Conservation (phyloP, 2,888 invertebrate genomes). For the Choristoneura rosaceana region DNA sequence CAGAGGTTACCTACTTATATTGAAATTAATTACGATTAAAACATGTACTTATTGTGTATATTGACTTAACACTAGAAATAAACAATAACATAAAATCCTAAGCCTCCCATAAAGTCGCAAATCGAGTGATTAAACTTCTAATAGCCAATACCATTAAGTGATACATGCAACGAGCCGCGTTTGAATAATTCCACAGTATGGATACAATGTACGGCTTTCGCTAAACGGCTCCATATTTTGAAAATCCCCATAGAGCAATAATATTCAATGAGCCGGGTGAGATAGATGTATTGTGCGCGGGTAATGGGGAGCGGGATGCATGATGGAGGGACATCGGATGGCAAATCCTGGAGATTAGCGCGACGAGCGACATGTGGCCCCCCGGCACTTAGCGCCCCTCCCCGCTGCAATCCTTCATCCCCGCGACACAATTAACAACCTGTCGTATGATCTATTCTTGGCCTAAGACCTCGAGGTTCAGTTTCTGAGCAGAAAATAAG, state of each 20-base stretch:
- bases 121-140: slow-evolving; percentile 82
- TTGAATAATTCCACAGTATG: slow-evolving; percentile 83
- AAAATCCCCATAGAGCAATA: slow-evolving; percentile 86
- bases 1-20: background rate
- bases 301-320: slow-evolving; percentile 63
- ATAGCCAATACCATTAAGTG: slow-evolving; percentile 85
- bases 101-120: slow-evolving; percentile 73
- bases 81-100: slow-evolving; percentile 51
- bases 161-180: slow-evolving; percentile 82
- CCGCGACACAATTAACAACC: slow-evolving; percentile 34
- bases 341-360: slow-evolving; percentile 85
- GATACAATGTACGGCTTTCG: slow-evolving; percentile 84
- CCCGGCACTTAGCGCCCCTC: slow-evolving; percentile 80
- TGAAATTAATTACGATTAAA: background rate
- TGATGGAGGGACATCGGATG: slow-evolving; percentile 75
- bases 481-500: no score
- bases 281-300: slow-evolving; percentile 65
- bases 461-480: background rate
- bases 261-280: slow-evolving; percentile 82
- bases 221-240: slow-evolving; percentile 86
- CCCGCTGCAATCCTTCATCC: slow-evolving; percentile 57
- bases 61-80: slow-evolving; percentile 28
- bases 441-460: slow-evolving; percentile 23
- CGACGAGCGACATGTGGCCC: slow-evolving; percentile 84
- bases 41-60: background rate